Conservation (phyloP, 2,113 vertebrate genomes). For the Sclerurus mexicanus region DNA sequence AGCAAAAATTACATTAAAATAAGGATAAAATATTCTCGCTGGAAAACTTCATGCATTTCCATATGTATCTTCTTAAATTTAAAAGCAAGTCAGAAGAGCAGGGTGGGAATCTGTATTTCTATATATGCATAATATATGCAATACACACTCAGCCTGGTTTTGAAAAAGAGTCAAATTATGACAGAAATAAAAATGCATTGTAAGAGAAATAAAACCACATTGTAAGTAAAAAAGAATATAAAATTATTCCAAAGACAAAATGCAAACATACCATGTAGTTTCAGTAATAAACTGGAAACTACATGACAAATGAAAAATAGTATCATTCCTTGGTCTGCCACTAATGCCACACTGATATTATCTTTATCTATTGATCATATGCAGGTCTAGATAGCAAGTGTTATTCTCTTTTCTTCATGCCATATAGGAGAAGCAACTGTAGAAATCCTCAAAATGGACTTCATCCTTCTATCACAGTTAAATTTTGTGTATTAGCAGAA, state of each 20-base stretch:
- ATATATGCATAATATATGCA: neutral
- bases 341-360: neutral
- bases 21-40: neutral
- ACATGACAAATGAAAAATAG: neutral
- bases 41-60: neutral
- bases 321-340: neutral
- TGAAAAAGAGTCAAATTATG: neutral
- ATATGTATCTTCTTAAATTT: neutral
- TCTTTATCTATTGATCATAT: neutral
- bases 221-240: neutral
- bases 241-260: neutral
- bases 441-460: neutral
- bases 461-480: neutral
- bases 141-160: neutral
- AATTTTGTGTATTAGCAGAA: neutral
- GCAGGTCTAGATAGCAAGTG: neutral
- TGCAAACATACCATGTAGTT: neutral
- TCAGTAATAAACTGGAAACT: neutral
- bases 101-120: neutral
- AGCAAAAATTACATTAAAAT: neutral
- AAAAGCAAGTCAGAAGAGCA: neutral
- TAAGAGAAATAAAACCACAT: neutral
- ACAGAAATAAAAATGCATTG: neutral
- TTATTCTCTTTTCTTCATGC: neutral
- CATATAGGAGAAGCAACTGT: neutral